These are phyloP conservation scores for Zonotrichia albicollis DNA, from an alignment of 2,797 vertebrate species.

Conservation along the genomic window DNA sequence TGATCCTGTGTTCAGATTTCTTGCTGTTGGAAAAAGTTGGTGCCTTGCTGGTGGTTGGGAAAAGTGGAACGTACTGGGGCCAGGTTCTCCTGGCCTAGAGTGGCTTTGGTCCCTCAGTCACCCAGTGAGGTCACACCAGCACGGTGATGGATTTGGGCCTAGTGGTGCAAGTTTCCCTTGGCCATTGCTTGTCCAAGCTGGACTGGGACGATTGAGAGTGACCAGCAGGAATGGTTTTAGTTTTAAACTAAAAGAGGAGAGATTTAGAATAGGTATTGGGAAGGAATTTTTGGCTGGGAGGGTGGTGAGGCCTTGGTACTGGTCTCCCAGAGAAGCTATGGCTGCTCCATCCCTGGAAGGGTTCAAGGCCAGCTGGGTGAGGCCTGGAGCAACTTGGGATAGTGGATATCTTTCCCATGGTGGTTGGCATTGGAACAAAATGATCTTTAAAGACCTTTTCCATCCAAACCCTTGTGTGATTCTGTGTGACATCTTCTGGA, in stretches of 20 bases:
- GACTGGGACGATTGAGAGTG: rapidly evolving
- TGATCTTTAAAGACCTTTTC: neutral
- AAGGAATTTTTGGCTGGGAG: neutral
- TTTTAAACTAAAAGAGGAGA: neutral
- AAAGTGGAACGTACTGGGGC: neutral
- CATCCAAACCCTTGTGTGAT: neutral
- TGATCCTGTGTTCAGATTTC: neutral
- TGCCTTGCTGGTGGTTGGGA: neutral
- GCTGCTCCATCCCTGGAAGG: neutral
- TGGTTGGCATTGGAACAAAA: neutral
- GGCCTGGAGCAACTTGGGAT: neutral
- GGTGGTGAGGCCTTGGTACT: neutral
- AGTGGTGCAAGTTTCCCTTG: neutral
- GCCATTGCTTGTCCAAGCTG: neutral
- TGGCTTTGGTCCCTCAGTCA: neutral
- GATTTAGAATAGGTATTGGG: neutral
- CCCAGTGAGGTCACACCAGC: neutral
- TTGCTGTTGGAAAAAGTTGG: neutral
- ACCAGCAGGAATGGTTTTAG: neutral
- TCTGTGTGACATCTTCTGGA: neutral
- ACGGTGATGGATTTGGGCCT: rapidly evolving
- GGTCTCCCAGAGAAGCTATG: neutral
- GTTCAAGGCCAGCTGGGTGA: neutral
- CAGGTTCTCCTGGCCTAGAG: neutral
- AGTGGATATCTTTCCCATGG: neutral